Evolutionary conservation across 1,140 invertebrate genomes (phyloP), one percentile per base, ranked within the genome.

Genomic region (Cydia strobilella): DNA sequence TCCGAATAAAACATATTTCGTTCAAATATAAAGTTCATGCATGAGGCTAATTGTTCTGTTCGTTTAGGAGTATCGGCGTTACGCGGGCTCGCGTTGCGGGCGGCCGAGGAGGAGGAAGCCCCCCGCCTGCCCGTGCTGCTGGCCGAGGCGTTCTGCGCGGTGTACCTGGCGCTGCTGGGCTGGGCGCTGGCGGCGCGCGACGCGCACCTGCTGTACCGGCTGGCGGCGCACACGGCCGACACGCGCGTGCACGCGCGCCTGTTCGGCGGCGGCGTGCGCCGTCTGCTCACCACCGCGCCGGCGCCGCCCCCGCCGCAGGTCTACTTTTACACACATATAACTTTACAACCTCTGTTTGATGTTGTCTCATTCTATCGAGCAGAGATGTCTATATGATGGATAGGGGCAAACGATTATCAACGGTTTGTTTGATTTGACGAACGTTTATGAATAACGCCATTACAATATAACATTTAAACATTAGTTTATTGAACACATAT

Each of bases 71-170:
- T 99, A 0, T 97, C 98, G 2, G 98, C 97, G 79, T 93, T 99
- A 54, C 95, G 98, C 13, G 97, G 98, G 0, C 93, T 99, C 59
- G 91, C 99, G 3, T 96, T 97, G 0, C 94, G 98, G 15, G 98
- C 99, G 83, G 98, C 99, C 81, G 98, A 98, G 87, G 99, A 99
- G 86, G 98, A 99, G 85, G 98, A 99, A 89, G 96, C 97, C 0
- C 98, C 98, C 0, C 97, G 98, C 82, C 92, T 99, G 31, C 97
- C 97, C 80, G 96, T 99, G 20, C 93, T 99, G 1, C 94, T 99
- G 12, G 97, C 97, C 74, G 99, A 99, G 93, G 95, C 98, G 0
- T 98, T 99, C 88, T 95, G 98, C 1, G 97, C 98, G 0, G 97
- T 98, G 1, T 99, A 97, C 88, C 95, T 98, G 88, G 97, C 98